Percentiles rank a stretch among this genome's conserved stretches.
These are phyloP conservation scores for Smittia sp. DNA, from an alignment of 2,888 invertebrate genomes.

Conservation along the genomic window DNA sequence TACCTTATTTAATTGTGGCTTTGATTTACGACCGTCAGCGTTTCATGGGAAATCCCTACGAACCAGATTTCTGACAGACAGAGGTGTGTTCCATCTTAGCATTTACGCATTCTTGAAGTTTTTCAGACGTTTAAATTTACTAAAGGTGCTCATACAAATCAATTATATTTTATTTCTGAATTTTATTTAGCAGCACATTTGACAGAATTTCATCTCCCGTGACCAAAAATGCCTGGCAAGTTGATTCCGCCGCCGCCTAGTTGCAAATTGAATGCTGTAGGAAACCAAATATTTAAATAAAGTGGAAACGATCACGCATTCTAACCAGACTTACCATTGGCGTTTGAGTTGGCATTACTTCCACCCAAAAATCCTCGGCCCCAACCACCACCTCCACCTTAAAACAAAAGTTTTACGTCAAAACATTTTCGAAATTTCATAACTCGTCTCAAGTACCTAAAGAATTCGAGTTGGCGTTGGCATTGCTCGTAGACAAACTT, in stretches of 20 bases:
- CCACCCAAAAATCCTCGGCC: background rate
- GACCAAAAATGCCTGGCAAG: background rate
- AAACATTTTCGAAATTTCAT: background rate
- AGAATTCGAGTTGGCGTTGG: background rate
- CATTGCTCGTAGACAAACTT: background rate
- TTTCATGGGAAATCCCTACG: background rate
- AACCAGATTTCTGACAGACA: no score
- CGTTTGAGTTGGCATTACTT: slow-evolving; percentile 11
- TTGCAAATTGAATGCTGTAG: background rate
- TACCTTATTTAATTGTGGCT: background rate
- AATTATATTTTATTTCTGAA: no score
- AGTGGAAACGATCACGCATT: no score
- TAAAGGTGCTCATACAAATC: no score
- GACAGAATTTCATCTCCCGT: background rate
- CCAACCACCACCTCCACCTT: background rate
- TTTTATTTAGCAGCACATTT: no score
- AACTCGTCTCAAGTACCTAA: background rate
- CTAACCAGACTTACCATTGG: slow-evolving; percentile 13
- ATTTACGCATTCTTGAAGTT: background rate
- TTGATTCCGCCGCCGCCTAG: background rate
- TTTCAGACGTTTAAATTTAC: no score
- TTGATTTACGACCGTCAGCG: background rate
- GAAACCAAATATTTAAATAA: background rate
- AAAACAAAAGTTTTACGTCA: background rate
- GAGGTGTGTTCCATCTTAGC: background rate